Conservation (phyloP, 2,113 vertebrate genomes). For the Clinocottus analis region DNA sequence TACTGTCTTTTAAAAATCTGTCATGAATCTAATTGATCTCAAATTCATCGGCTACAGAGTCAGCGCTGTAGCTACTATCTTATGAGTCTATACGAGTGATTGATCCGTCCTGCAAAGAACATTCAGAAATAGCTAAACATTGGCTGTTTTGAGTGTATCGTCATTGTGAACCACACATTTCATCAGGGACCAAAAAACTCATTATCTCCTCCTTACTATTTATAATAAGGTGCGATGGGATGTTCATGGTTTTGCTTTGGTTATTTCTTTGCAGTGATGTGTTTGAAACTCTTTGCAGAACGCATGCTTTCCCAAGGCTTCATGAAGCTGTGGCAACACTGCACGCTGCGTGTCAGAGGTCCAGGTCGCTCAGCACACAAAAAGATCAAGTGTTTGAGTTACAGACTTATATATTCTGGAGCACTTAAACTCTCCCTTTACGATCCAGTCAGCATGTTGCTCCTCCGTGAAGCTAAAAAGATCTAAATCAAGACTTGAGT, state of each 20-base stretch:
- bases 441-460: constrained; percentile 19
- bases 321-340: background rate
- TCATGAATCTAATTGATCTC: background rate
- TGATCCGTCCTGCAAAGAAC: background rate
- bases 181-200: background rate
- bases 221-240: background rate
- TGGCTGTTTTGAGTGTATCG: background rate
- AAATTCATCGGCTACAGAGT: background rate
- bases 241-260: background rate
- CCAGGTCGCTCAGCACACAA: constrained; percentile 30
- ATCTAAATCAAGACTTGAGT: constrained; percentile 3
- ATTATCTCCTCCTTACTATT: background rate
- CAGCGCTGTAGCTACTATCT: background rate
- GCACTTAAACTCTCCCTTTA: fast-evolving
- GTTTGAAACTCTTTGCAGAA: background rate
- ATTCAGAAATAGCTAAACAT: background rate
- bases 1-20: background rate
- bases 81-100: background rate
- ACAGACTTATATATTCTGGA: background rate
- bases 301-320: background rate
- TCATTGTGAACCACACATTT: background rate
- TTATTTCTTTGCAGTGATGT: background rate
- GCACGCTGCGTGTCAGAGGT: constrained; percentile 2
- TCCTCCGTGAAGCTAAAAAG: constrained; percentile 2
- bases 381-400: constrained; percentile 17